Base-by-base conservation (phyloP, 2,113 vertebrate genomes). In the Diglossa brunneiventris region DNA sequence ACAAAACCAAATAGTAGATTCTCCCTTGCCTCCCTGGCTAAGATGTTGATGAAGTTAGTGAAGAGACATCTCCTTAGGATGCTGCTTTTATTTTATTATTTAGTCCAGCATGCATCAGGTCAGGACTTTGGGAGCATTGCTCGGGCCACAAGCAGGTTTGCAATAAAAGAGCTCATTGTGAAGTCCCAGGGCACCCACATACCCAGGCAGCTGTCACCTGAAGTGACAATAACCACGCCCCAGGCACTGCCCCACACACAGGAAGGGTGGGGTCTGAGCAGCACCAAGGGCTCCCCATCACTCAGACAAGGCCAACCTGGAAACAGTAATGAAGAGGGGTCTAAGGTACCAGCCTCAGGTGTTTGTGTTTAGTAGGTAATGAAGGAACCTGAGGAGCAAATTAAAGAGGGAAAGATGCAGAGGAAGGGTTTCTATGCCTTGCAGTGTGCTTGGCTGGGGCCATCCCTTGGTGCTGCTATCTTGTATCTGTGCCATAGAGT, bases 131-230 rank as follows among this genome's bases (percentile, higher is more conserved):
- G 0, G 10, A 83, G 28, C 55, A 52, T 49, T 37, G 22, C 85
- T 35, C 33, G 17, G 50, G 27, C 30, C 22, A 16, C 1, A 0
- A 12, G 10, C 9, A 8, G 15, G 9, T 24, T 52, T 72, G 39
- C 28, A 46, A 53, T 7, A 0, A 2, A 1, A 56, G 18, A 69
- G 4, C 22, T 77, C 4, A 1, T 14, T 18, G 18, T 28, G n/a
- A 35, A 6, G 11, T 52, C 33, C 30, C 55, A 74, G n/a, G 74
- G 30, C 15, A 47, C 12, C 31, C 33, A 10, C 13, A 2, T 9
- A 27, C 6, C 7, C 53, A 28, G 30, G 10, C 46, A 17, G 13
- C 30, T 73, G 11, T 13, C 5, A 7, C 44, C 39, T 66, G 30
- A 62, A 67, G 44, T 7, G 12, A 24, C 35, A 78, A 31, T 28